phyloP scores from a whole-genome alignment of 2,113 vertebrate genomes.

The Aphyosemion australe region DNA sequence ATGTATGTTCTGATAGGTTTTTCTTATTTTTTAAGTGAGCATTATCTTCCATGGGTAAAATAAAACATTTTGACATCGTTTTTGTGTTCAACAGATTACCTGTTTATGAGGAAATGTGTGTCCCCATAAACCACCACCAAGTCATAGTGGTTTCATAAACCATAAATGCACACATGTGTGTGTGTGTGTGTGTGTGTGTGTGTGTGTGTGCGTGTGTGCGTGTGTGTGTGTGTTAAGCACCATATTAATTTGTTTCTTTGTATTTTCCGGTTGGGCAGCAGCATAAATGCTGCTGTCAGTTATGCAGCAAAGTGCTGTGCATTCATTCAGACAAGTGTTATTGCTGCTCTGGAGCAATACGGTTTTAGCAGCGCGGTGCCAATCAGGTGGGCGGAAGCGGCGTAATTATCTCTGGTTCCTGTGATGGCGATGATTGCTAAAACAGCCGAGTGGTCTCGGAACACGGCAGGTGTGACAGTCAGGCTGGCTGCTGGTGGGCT shows the following conservation, averaged over 20 bases:
- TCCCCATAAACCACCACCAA: too few relatives aligned
- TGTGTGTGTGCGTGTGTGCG: neutral
- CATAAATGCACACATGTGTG: too few relatives aligned
- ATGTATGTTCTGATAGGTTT: too few relatives aligned
- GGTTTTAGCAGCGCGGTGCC: slow-evolving; percentile 49
- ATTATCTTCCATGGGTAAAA: too few relatives aligned
- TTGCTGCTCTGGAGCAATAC: slow-evolving; percentile 76
- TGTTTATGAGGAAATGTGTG: too few relatives aligned
- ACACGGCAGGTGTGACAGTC: slow-evolving; percentile 67
- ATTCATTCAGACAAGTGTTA: slow-evolving; percentile 91
- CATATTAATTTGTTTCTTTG: slow-evolving; percentile 88
- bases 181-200: too few relatives aligned
- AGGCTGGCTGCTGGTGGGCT: too few relatives aligned
- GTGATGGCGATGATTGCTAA: slow-evolving; percentile 71
- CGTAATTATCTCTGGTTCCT: slow-evolving; percentile 78
- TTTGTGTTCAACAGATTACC: too few relatives aligned
- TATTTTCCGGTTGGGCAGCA: slow-evolving; percentile 88
- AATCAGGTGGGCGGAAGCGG: slow-evolving; percentile 65
- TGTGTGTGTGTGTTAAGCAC: slow-evolving; percentile 78
- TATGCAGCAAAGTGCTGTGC: slow-evolving; percentile 88
- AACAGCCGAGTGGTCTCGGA: slow-evolving; percentile 61
- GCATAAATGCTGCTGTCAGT: slow-evolving; percentile 89
- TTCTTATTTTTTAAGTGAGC: too few relatives aligned
- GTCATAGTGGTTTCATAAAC: too few relatives aligned
- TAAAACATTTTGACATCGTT: too few relatives aligned